phyloP scores from a whole-genome alignment of 2,797 vertebrate genomes.

The Dicrostonyx torquatus region DNA sequence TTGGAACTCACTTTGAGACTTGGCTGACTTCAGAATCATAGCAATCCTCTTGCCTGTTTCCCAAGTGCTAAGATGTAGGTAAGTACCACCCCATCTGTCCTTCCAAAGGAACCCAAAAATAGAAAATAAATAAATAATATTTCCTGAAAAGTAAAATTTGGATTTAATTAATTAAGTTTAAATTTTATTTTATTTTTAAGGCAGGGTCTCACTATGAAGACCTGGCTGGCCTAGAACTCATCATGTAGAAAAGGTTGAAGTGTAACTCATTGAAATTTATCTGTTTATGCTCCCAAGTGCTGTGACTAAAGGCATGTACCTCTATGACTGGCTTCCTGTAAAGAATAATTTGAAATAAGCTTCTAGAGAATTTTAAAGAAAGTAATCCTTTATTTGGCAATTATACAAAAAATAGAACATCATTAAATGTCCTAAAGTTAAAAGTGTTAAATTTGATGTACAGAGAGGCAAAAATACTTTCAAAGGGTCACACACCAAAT shows the following conservation, averaged over 20 bases:
- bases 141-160: neutral
- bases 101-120: slow-evolving; percentile 28
- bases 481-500: slow-evolving; percentile 2
- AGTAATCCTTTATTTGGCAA: slow-evolving; percentile 17
- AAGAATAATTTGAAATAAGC: slow-evolving; percentile 41
- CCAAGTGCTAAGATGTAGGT: neutral
- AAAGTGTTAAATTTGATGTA: slow-evolving; percentile 22
- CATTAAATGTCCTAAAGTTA: neutral
- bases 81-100: neutral
- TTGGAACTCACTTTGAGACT: neutral
- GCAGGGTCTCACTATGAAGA: neutral
- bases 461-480: neutral
- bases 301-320: neutral
- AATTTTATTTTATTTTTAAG: neutral
- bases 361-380: neutral
- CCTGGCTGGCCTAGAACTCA: neutral
- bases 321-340: neutral
- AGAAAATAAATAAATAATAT: neutral
- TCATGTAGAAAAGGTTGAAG: neutral
- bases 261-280: neutral
- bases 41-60: neutral
- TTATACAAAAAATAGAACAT: slow-evolving; percentile 7
- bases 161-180: neutral
- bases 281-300: neutral
- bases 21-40: neutral